Evolutionary conservation across 2,113 vertebrate species (phyloP), one percentile per base, ranked within the genome.

Genomic region (Catagonus wagneri): DNA sequence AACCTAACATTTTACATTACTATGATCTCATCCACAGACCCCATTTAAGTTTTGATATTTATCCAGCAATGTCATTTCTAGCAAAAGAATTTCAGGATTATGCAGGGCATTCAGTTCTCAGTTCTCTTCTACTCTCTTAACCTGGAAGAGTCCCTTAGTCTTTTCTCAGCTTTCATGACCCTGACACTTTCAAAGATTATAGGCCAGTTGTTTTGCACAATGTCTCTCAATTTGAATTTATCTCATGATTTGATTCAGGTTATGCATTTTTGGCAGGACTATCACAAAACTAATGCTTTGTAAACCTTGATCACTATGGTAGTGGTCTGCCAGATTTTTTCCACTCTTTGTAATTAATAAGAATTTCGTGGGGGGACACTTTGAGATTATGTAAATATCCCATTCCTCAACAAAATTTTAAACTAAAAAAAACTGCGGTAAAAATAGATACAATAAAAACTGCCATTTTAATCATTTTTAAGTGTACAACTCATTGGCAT

Each of bases 1-100:
- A 94, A 94, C 61, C 65, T 88, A 81, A 81, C 68, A 81, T 66
- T 93, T 93, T 29, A 76, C 23, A 78, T 90, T 56, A 74, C 52
- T 76, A 76, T 78, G 65, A 87, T 61, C 19, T 72, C 50, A 39
- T 23, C 11, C 13, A 93, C 34, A 89, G 81, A 87, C 29, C 8
- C 36, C 34, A 72, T 58, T 83, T 65, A 88, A 69, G 29, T 80
- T 71, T 83, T 68, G 50, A 71, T 22, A 58, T 13, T 81, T 85
- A 36, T 34, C 54, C n/a, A 75, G 23, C 66, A 88, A 71, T 36
- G 34, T 39, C 58, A n/a, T 94, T 90, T 83, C 13, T 63, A 66
- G 71, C 54, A 88, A 85, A 74, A 95, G 1, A 8, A 75, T 44
- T 79, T 93, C 19, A 88, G 71, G 25, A 8, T 84, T 54, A 68